Evolutionary conservation across 2,888 invertebrate species (phyloP), one percentile per base, ranked within the genome.

Genomic region (Hirtodrosophila histrioides): DNA sequence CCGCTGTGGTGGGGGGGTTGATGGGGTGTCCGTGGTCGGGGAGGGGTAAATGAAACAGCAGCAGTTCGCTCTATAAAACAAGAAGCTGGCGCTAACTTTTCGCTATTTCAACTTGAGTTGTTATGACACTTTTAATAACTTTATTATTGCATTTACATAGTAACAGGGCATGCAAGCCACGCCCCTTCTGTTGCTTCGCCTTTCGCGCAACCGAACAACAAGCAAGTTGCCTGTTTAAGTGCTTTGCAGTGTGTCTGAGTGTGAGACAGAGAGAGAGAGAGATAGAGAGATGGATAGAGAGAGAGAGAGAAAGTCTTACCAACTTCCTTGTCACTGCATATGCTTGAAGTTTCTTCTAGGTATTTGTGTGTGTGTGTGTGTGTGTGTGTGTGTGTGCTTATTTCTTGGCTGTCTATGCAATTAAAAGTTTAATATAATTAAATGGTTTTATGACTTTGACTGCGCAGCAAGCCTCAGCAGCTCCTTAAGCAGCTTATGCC

Each of bases 111-210:
- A 83, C 79, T 83, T 83, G 83, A 88, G 90, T 89, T 90, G 89
- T 89, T 90, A 89, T 90, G 89, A 90, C 90, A 90, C 89, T 90
- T 90, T 90, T 89, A 90, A 90, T 90, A 90, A 90, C 89, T 90
- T 90, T 90, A 89, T 90, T 90, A 90, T 90, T 90, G 81, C 89
- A 89, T 89, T 89, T 86, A 85, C 78, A 86, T 77, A 81, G 86
- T 71, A 75, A 81, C 73, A 65, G 68, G 78, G 67, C 70, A 75
- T 50, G 72, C 72, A 64, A 53, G 69, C 48, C 41, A 56, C 50
- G 57, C 61, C 55, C 31, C 36, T 11, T 9, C 31, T 37, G 11
- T 37, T 12, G 33, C 55, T 40, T 9, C 23, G 29, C n/a, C 46
- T 64, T 45, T 2, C 41, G 60, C 31, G 56, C 64, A 37, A 56